Conservation (phyloP, 1,140 invertebrate species). For the Helicorthomorpha holstii region DNA sequence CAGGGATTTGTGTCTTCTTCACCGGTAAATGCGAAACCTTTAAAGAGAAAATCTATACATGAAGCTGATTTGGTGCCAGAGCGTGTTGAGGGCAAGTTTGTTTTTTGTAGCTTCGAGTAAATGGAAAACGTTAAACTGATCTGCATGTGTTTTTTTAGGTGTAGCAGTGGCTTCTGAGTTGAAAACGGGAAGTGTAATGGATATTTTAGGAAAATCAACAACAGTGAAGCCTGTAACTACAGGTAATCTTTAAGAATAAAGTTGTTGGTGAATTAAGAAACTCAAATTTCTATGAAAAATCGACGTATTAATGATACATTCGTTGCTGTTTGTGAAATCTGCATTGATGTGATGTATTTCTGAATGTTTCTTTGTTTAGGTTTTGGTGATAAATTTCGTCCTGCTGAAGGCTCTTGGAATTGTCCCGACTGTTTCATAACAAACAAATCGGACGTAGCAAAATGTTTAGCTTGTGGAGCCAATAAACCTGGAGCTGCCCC, state of each 20-base stretch:
- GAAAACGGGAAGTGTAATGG: slow-evolving; percentile 20
- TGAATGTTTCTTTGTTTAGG: slow-evolving; percentile 11
- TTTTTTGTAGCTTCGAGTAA: too few species aligned
- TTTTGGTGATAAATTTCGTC: slow-evolving; percentile 37
- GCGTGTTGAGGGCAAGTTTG: too few species aligned
- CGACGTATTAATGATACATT: not conserved
- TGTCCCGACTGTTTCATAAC: slow-evolving; percentile 43
- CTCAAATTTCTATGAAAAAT: not conserved
- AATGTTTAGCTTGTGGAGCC: slow-evolving; percentile 44
- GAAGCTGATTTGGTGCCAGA: not conserved
- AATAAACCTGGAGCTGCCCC: slow-evolving; percentile 33
- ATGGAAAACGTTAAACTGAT: not conserved
- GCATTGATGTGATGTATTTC: too few species aligned
- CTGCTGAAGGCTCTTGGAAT: slow-evolving; percentile 37
- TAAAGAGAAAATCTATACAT: not conserved
- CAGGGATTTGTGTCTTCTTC: not conserved
- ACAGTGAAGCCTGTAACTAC: not conserved
- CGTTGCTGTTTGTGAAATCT: too few species aligned
- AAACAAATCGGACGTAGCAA: slow-evolving; percentile 36
- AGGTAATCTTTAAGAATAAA: not conserved
- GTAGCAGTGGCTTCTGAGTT: slow-evolving; percentile 1
- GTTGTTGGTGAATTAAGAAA: not conserved
- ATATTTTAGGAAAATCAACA: slow-evolving; percentile 11
- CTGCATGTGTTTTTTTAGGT: not conserved
- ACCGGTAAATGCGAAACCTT: not conserved